Conservation (phyloP, 53 echinoderm and acorn worm genomes). For the Astropecten irregularis region DNA sequence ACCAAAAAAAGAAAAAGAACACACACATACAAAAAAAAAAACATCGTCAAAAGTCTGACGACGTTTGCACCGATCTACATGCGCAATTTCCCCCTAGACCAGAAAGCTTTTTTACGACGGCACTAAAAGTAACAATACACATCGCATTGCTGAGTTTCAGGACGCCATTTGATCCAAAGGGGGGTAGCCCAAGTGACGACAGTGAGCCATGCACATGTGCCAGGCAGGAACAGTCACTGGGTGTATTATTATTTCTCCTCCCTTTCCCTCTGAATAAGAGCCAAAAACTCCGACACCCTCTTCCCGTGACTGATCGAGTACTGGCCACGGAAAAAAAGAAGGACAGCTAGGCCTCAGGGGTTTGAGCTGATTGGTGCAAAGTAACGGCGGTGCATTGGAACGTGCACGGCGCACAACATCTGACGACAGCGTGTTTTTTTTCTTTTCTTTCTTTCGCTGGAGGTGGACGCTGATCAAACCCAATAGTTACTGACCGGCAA, state of each 20-base stretch:
- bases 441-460: too few relatives aligned
- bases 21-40: neutral
- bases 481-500: conserved; percentile 46
- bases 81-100: conserved; percentile 4
- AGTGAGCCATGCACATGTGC: conserved; percentile 42
- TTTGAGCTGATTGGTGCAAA: conserved; percentile 35
- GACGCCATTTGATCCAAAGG: conserved; percentile 15
- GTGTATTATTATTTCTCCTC: neutral
- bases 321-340: too few relatives aligned
- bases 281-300: conserved; percentile 46
- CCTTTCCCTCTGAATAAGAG: conserved; percentile 21
- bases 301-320: conserved; percentile 53
- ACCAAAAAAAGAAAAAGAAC: neutral
- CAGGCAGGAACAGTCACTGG: conserved; percentile 58
- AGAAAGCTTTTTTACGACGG: too few relatives aligned
- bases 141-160: conserved; percentile 22
- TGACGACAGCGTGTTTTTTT: too few relatives aligned
- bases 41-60: too few relatives aligned
- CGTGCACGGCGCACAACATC: neutral
- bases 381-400: neutral
- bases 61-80: neutral
- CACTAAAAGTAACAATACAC: conserved; percentile 21
- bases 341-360: too few relatives aligned
- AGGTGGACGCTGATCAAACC: conserved; percentile 36
- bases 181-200: conserved; percentile 19